A percentile compares a stretch with the other conserved stretches of the same genome.
Conservation (phyloP, 2,113 vertebrate genomes). For the Crypturellus undulatus region DNA sequence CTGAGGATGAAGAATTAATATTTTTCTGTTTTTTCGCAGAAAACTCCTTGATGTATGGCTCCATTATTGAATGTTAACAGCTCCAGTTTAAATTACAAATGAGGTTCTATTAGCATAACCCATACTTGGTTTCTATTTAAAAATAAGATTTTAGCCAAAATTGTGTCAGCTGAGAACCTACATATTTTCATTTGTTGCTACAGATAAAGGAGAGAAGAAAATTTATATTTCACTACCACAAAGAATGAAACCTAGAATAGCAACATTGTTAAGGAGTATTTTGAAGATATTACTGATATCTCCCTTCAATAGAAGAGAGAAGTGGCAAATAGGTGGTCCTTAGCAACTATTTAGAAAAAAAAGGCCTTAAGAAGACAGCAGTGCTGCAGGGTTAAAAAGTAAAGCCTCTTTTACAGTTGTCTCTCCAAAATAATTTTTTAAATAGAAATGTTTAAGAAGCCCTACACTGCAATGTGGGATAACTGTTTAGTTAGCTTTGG, state of each 20-base stretch:
- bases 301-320: background rate
- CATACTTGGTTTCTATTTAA: slow-evolving; percentile 54
- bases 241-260: background rate
- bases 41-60: slow-evolving; percentile 70
- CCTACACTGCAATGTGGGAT: background rate
- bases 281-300: background rate
- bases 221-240: background rate
- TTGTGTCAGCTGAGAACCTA: slow-evolving; percentile 45
- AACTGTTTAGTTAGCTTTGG: slow-evolving; percentile 32
- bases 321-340: background rate
- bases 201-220: slow-evolving; percentile 6
- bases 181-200: slow-evolving; percentile 37
- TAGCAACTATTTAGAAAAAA: background rate
- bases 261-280: background rate
- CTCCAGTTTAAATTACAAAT: slow-evolving; percentile 69
- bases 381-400: background rate
- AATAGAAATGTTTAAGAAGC: background rate
- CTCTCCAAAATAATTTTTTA: background rate
- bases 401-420: background rate
- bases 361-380: background rate
- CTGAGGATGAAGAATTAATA: slow-evolving; percentile 72
- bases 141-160: slow-evolving; percentile 55
- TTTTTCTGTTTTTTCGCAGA: slow-evolving; percentile 70
- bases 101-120: slow-evolving; percentile 68
- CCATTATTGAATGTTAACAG: slow-evolving; percentile 67